A percentile compares a stretch with the other conserved stretches of the same genome.
Evolutionary conservation across 2,797 vertebrate genomes (phyloP).

Genomic region (Rhabdomys pumilio): DNA sequence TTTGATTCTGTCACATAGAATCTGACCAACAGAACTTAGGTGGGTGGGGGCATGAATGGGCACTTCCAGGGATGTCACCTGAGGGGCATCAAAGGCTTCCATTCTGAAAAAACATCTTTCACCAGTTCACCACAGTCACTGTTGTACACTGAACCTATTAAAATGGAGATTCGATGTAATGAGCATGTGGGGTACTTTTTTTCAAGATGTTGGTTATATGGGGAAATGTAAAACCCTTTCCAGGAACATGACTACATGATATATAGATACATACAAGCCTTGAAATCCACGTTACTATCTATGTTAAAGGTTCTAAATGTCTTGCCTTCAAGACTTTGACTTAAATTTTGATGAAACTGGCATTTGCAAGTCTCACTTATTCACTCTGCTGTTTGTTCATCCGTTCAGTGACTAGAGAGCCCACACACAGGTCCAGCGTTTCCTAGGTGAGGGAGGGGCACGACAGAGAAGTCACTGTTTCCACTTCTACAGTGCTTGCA

Average conservation of each 20-base stretch:
- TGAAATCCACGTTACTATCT: neutral
- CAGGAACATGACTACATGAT: neutral
- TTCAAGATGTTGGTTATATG: constrained; percentile 6
- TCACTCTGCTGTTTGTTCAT: neutral
- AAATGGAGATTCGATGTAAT: neutral
- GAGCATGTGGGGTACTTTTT: neutral
- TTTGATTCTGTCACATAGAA: neutral
- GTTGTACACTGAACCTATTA: neutral
- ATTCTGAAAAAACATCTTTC: neutral
- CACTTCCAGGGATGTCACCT: neutral
- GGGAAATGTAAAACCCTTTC: neutral
- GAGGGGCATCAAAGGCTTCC: neutral
- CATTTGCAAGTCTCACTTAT: neutral
- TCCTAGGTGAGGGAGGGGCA: neutral
- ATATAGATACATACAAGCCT: neutral
- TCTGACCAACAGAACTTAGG: neutral
- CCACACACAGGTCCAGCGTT: neutral
- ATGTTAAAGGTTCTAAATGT: neutral
- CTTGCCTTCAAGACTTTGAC: neutral
- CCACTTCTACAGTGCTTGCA: no score
- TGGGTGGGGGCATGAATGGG: accelerated
- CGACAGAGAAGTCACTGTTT: neutral
- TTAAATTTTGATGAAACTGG: neutral
- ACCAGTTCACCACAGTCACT: neutral
- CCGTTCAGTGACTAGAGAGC: neutral